A percentile compares a stretch with the other conserved stretches of the same genome.
These are phyloP conservation scores for Notothenia coriiceps DNA, from an alignment of 2,113 vertebrate species.

Conservation along the genomic window DNA sequence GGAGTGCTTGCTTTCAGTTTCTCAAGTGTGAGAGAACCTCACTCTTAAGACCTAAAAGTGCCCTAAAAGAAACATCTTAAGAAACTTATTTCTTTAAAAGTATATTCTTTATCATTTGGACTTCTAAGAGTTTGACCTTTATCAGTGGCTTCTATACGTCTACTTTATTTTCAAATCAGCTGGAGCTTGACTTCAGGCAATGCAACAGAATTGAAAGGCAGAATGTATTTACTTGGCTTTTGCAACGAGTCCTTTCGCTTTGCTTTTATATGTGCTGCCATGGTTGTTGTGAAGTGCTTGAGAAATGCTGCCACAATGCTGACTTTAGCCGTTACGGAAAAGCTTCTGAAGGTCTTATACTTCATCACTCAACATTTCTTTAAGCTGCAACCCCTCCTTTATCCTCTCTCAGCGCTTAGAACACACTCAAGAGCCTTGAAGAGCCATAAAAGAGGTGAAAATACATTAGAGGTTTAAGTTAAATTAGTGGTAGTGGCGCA, in stretches of 20 bases:
- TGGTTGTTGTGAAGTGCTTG: neutral
- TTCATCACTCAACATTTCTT: neutral
- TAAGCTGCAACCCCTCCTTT: neutral
- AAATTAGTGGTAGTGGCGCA: conserved; percentile 1
- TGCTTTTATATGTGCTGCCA: neutral
- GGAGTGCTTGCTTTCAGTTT: neutral
- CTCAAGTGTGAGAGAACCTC: neutral
- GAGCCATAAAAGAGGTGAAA: conserved; percentile 2
- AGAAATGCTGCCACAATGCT: neutral
- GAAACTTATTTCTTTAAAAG: too few species aligned
- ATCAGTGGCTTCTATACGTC: too few species aligned
- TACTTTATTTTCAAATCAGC: too few species aligned
- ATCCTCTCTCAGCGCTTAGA: neutral
- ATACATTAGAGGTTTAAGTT: neutral
- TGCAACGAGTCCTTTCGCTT: neutral
- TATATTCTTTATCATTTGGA: too few species aligned
- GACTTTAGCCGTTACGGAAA: neutral
- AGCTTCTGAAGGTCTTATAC: neutral
- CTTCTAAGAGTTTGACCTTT: too few species aligned
- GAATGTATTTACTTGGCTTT: neutral
- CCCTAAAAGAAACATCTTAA: too few species aligned
- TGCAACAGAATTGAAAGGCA: neutral
- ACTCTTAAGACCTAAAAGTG: neutral
- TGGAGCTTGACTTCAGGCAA: too few species aligned
- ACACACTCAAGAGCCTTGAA: neutral